Evolutionary conservation across 2,797 vertebrate species (phyloP), one percentile per base, ranked within the genome.

Genomic region (Ptychobarbus kaznakovi): DNA sequence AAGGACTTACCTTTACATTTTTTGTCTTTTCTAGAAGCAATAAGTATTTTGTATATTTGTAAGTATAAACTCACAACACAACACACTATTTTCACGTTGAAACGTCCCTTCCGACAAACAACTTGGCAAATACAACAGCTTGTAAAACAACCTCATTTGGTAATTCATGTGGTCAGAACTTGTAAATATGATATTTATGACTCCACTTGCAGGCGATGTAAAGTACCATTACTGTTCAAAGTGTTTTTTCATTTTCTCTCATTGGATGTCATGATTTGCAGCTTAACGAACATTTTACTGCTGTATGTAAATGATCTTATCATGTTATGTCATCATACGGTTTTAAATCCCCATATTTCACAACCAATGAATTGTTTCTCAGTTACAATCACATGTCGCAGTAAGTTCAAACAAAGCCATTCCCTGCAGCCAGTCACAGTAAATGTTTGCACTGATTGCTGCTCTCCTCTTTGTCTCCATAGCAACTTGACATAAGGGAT

Each of bases 401-500:
- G 56, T 65, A 38, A 42, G 53, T 73, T 72, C 38, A 72, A 86
- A 69, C 80, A 82, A 82, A 58, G 70, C 61, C 28, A 22, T 79
- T 80, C 22, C 35, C 3, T 51, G 46, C 13, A 80, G n/a, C n/a
- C n/a, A n/a, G 32, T 28, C 51, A 38, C 13, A 51, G 16, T 61
- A 76, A 53, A 42, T 53, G 75, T 82, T 56, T 74, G 44, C 65
- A 38, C 78, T 61, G 72, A 83, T 75, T 51, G 70, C 85, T 86
- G 72, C 75, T 81, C 74, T 81, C 51, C 65, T 77, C 42, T 56
- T 83, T 42, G 86, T 90, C 79, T 88, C 88, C 89, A 88, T 89
- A 80, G 89, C 83, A 89, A 89, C 88, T 80, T 79, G 85, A 89
- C 83, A 84, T 81, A 44, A 76, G 77, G 38, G 73, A 81, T 83